phyloP scores from a whole-genome alignment of 2,113 vertebrate species.

The Circaetus cinerascens region DNA sequence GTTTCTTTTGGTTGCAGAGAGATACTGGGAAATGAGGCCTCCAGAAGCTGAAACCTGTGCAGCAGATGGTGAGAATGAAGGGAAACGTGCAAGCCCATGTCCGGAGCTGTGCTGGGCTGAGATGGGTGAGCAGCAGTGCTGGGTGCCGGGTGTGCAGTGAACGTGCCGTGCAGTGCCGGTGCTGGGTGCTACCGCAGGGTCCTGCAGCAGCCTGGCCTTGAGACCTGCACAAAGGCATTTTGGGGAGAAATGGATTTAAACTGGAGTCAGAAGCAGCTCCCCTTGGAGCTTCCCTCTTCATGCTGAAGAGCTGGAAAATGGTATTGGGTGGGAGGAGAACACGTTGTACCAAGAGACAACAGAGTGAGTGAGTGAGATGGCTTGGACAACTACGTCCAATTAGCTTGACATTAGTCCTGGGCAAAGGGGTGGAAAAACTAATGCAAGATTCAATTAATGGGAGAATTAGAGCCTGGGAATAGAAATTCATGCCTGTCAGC shows the following conservation, averaged over 20 bases:
- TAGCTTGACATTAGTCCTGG: constrained; percentile 40
- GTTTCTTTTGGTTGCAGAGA: neutral
- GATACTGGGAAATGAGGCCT: neutral
- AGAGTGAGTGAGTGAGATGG: neutral
- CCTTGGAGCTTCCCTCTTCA: neutral
- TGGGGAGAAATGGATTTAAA: neutral
- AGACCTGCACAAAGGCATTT: neutral
- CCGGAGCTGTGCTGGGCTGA: neutral
- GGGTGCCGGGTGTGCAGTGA: fast-evolving
- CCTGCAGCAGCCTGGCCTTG: neutral
- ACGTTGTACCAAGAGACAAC: fast-evolving
- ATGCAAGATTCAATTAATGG: constrained; percentile 32
- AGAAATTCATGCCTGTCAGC: neutral
- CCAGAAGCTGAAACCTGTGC: neutral
- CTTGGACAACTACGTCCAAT: constrained; percentile 10
- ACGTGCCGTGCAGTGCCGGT: fast-evolving
- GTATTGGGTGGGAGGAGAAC: neutral
- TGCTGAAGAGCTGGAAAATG: neutral
- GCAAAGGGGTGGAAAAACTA: constrained; percentile 28
- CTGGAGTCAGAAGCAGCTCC: neutral
- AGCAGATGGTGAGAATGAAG: neutral
- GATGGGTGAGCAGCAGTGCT: neutral
- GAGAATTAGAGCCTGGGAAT: constrained; percentile 10
- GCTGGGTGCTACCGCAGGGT: neutral
- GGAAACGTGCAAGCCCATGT: fast-evolving